Evolutionary conservation across 2,888 invertebrate species (phyloP), one percentile per base, ranked within the genome.

Genomic region (Nomada goodeniana): DNA sequence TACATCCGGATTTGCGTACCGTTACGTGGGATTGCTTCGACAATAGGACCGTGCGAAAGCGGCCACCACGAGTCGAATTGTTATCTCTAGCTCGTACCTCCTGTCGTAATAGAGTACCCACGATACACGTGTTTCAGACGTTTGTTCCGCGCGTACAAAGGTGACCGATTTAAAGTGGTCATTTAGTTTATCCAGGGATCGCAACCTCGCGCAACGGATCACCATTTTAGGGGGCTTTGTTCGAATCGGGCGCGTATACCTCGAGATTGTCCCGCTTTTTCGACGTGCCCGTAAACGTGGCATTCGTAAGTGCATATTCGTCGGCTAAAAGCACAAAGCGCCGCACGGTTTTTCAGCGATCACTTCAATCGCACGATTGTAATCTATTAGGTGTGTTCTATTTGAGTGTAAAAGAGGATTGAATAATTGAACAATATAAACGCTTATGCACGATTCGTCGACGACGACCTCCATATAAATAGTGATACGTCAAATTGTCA

Each of bases 31-130:
- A 83, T 73, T 44, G 70, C 60, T 36, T 47, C 13, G 76, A 83
- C 84, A 84, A 84, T 83, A 74, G 76, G 53, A 64, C 36, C 76
- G 80, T 83, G 84, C 44, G 83, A 84, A 82, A 83, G 74, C 69
- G 76, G 80, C 50, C 84, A 59, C 60, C 29, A 50, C 67, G 18
- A 74, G 72, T 76, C 73, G 73, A 76, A 82, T 79, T 52, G 82
- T 83, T 78, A 74, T 68, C 71, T 75, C 57, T 36, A 57, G 61
- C 29, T 26, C 44, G 70, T 77, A 63, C 53, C 65, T 72, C 53
- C 59, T 80, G 82, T 76, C 72, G 83, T 63, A 83, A 81, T n/a
- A 53, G 47, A 50, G 70, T 67, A 71, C 65, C 57, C 80, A 57
- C 80, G 71, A 50, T 57, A 26, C 74, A 71, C 74, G 83, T 76